These are phyloP conservation scores for Ridgeia piscesae DNA, from an alignment of 1,140 invertebrate species.

Conservation along the genomic window DNA sequence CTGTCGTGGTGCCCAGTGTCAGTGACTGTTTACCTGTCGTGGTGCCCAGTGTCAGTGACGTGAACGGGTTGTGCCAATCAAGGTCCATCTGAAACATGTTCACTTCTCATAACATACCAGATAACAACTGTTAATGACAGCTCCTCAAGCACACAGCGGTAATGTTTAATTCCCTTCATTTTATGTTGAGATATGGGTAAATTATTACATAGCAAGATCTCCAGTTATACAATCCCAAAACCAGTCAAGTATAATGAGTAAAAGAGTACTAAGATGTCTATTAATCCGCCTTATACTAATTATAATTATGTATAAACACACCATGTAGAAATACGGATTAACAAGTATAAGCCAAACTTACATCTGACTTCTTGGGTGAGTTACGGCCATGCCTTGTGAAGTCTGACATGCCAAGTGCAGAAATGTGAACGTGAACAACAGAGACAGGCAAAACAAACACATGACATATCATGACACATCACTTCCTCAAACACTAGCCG, in stretches of 20 bases:
- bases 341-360: not conserved
- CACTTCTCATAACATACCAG: not conserved
- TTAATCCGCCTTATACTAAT: no score
- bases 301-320: no score
- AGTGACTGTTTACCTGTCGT: not conserved
- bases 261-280: no score
- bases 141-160: no score
- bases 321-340: no score
- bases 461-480: not conserved
- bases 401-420: not conserved
- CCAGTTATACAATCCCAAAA: no score
- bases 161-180: no score
- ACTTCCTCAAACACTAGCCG: not conserved
- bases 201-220: no score
- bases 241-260: no score
- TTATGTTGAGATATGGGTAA: no score
- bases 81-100: not conserved
- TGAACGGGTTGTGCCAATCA: not conserved
- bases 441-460: not conserved
- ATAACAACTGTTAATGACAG: no score
- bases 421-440: not conserved
- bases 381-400: not conserved
- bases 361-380: not conserved
- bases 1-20: not conserved
- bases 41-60: not conserved